Conservation (phyloP, 2,888 invertebrate genomes). For the Heteropelma amictum region DNA sequence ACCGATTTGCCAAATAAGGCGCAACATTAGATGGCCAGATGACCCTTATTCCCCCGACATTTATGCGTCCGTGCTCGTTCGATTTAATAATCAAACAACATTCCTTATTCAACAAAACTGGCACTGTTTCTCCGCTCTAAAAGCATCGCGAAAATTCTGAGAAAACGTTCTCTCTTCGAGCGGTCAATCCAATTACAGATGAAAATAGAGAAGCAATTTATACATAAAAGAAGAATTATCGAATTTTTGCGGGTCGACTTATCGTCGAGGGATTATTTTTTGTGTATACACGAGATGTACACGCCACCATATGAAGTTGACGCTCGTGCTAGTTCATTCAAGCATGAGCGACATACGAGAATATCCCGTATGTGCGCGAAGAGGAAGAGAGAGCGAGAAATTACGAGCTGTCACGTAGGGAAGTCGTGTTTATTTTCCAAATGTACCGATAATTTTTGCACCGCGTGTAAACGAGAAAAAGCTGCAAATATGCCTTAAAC, state of each 20-base stretch:
- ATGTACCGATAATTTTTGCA: conserved; percentile 37
- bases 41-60: conserved; percentile 17
- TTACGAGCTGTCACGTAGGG: conserved; percentile 44
- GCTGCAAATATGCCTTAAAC: not conserved
- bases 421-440: conserved; percentile 42
- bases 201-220: not conserved
- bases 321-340: conserved; percentile 18
- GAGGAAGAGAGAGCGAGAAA: conserved; percentile 18
- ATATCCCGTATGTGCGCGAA: conserved; percentile 3
- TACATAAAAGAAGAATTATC: not conserved
- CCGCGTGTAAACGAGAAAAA: not conserved
- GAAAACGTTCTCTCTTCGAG: not conserved
- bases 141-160: not conserved
- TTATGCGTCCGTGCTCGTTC: conserved; percentile 44
- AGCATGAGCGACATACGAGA: conserved; percentile 24
- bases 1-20: not conserved
- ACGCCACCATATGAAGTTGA: not conserved
- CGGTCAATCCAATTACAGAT: not conserved
- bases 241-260: not conserved
- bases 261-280: not conserved
- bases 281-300: not conserved
- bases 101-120: not conserved
- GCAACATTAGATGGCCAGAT: not conserved
- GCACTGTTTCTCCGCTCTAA: not conserved
- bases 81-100: conserved; percentile 32